Evolutionary conservation across 2,888 invertebrate genomes (phyloP), one percentile per base, ranked within the genome.

Genomic region (Dasysyrphus albostriatus): DNA sequence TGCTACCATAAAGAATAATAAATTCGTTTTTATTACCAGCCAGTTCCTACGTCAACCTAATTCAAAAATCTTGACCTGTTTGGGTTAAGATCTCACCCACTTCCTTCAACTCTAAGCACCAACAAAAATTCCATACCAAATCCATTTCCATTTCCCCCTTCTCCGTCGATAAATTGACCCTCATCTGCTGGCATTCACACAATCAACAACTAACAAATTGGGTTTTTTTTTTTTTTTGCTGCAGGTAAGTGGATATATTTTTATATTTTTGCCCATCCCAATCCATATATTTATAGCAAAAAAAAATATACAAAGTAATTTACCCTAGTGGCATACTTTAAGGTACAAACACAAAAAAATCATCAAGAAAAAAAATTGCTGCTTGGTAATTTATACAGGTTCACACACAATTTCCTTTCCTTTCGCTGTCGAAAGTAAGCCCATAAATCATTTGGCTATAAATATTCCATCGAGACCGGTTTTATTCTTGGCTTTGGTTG

Each of bases 391-490:
- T 82, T 82, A 82, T 49, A 65, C 63, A 65, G 59, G 74, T 75
- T 80, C 56, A 72, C 63, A 75, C 63, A 84, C 65, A 80, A 73
- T 80, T 75, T 80, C 70, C 63, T 65, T 34, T 61, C 69, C 58
- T 61, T 69, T 61, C 39, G 56, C 65, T 47, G 63, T 54, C 49
- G 73, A 63, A 73, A 59, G 54, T 69, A 69, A 81, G 24, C 56
- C 47, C 73, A 85, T 85, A 81, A 81, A 81, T 85, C 73, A 85
- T 73, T 85, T 72, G 69, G 73, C 85, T 81, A 81, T 73, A 85
- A 81, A 85, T 85, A 81, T 63, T 49, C 32, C 19, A 69, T 69
- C 69, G 69, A 69, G 54, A 69, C 24, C 9, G 37, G 51, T 69
- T 69, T 39, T 69, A 69, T 69, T 69, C 37, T 69, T 54, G 39